These are phyloP conservation scores for Carabus problematicus DNA, from an alignment of 2,888 invertebrate genomes.

Conservation along the genomic window DNA sequence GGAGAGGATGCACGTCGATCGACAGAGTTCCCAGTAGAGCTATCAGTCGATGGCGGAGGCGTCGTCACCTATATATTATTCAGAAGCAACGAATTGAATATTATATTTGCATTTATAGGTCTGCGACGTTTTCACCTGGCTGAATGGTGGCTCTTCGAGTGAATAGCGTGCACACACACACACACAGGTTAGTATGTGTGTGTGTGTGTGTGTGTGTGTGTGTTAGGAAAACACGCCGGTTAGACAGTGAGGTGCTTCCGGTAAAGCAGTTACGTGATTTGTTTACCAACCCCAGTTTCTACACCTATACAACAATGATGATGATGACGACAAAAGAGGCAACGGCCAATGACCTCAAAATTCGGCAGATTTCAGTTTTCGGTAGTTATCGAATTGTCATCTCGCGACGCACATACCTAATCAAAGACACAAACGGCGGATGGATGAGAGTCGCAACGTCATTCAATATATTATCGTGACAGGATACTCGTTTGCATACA, in stretches of 20 bases:
- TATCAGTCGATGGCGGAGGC: constrained; percentile 13
- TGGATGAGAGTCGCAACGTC: constrained; percentile 2
- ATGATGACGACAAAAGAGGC: neutral
- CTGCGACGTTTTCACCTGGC: constrained; percentile 31
- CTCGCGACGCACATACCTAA: constrained; percentile 3
- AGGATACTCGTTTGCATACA: constrained; percentile 35
- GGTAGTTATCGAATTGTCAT: constrained; percentile 25
- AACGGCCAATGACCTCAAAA: constrained; percentile 17
- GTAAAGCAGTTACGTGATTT: constrained; percentile 35
- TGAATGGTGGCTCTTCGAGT: neutral
- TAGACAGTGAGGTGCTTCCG: constrained; percentile 29
- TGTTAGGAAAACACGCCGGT: neutral
- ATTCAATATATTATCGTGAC: constrained; percentile 11
- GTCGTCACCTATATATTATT: constrained; percentile 42
- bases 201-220: neutral
- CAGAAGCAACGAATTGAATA: constrained; percentile 39
- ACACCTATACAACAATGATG: neutral
- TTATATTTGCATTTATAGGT: constrained; percentile 43
- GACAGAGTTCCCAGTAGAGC: constrained; percentile 7
- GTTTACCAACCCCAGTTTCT: constrained; percentile 21
- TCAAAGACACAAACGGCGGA: neutral
- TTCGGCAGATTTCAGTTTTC: constrained; percentile 34
- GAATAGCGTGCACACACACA: neutral
- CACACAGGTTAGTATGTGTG: constrained; percentile 4
- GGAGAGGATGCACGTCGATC: constrained; percentile 8